These are phyloP conservation scores for Setophaga coronata DNA, from an alignment of 2,113 vertebrate genomes.

Conservation along the genomic window DNA sequence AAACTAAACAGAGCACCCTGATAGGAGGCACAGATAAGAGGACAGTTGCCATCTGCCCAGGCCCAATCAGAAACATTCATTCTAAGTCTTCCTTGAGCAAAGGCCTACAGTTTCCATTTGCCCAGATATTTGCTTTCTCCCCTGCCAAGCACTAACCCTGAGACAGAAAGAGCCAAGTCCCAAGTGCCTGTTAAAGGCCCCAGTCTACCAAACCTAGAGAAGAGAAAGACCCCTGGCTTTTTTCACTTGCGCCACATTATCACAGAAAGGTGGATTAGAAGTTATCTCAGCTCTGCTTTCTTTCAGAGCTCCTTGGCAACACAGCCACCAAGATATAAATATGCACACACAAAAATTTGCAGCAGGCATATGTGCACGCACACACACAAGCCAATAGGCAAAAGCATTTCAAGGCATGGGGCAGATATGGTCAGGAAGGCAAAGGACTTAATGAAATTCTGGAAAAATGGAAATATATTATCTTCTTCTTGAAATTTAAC, in stretches of 20 bases:
- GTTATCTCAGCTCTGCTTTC: conserved; percentile 86
- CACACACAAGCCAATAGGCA: conserved; percentile 3
- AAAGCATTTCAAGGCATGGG: conserved; percentile 2
- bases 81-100: not conserved
- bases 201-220: conserved; percentile 38
- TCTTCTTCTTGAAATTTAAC: not conserved
- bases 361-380: conserved; percentile 24
- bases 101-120: not conserved
- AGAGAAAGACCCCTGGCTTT: conserved; percentile 78
- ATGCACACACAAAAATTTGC: conserved; percentile 69
- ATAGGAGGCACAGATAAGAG: not conserved
- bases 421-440: not conserved
- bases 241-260: conserved; percentile 86
- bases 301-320: conserved; percentile 84
- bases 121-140: not conserved
- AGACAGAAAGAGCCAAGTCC: not conserved
- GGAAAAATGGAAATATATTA: not conserved
- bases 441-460: not conserved
- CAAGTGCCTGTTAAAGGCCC: conserved; percentile 54
- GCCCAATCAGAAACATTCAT: not conserved
- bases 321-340: conserved; percentile 82
- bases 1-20: not conserved
- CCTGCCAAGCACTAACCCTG: not conserved
- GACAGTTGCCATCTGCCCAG: not conserved
- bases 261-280: conserved; percentile 88